Conservation (phyloP, 2,888 invertebrate genomes). For the Notocelia uddmanniana region DNA sequence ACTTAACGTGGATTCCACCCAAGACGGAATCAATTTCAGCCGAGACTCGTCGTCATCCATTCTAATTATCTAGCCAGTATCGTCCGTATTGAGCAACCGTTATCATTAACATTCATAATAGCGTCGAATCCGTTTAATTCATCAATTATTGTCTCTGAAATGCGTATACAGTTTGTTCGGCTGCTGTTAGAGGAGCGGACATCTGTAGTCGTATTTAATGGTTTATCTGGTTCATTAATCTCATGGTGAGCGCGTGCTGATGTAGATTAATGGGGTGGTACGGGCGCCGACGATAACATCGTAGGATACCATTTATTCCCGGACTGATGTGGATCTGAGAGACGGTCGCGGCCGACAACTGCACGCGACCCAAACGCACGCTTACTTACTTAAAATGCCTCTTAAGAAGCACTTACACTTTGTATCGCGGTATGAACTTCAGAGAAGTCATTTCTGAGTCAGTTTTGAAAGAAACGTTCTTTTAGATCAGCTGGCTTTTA, state of each 20-base stretch:
- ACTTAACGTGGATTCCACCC: constrained; percentile 61
- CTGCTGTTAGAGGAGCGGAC: constrained; percentile 69
- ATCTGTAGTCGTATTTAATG: constrained; percentile 80
- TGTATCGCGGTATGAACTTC: constrained; percentile 4
- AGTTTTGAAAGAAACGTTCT: background rate
- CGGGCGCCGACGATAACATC: constrained; percentile 76
- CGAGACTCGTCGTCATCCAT: constrained; percentile 72
- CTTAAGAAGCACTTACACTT: constrained; percentile 32
- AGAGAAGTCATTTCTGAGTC: constrained; percentile 11
- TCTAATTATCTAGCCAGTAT: constrained; percentile 72
- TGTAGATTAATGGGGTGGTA: constrained; percentile 84
- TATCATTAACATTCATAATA: constrained; percentile 79
- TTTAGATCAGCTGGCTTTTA: background rate
- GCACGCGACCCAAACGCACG: constrained; percentile 64
- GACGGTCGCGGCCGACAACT: constrained; percentile 53
- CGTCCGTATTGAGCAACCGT: constrained; percentile 62
- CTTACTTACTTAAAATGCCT: constrained; percentile 37
- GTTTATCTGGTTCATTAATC: constrained; percentile 84
- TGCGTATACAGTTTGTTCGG: constrained; percentile 61
- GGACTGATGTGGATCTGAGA: constrained; percentile 73
- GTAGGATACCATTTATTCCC: constrained; percentile 73
- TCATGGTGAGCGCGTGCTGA: constrained; percentile 80
- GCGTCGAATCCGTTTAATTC: constrained; percentile 74
- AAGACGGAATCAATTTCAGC: constrained; percentile 65
- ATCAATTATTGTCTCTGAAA: constrained; percentile 72